A percentile compares a stretch with the other conserved stretches of the same genome.
phyloP scores from a whole-genome alignment of 2,797 vertebrate species.

The Tragelaphus eurycerus region DNA sequence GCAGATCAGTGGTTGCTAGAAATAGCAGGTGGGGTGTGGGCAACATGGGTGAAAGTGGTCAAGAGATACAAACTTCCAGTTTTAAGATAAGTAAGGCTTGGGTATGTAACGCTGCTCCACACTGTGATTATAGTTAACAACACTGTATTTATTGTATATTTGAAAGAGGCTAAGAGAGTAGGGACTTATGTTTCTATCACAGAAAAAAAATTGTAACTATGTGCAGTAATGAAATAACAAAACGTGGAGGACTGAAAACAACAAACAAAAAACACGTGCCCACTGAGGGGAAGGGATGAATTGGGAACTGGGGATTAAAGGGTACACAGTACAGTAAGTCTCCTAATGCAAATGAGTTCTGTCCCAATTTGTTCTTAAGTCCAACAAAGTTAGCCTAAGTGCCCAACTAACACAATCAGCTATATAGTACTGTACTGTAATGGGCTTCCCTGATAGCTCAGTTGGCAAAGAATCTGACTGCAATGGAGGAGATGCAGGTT shows the following conservation, averaged over 20 bases:
- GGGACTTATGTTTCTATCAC: background rate
- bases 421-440: background rate
- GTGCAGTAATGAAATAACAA: background rate
- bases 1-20: background rate
- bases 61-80: background rate
- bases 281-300: background rate
- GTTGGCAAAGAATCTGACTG: background rate
- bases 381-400: background rate
- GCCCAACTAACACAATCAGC: background rate
- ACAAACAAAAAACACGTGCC: background rate
- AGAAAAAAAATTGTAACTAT: background rate
- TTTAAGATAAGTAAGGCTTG: background rate
- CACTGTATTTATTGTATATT: background rate
- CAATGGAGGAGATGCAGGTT: background rate
- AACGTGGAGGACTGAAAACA: background rate
- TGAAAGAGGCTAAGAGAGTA: background rate
- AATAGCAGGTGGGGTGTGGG: background rate
- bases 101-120: accelerated
- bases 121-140: background rate
- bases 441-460: background rate
- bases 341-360: background rate
- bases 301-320: background rate
- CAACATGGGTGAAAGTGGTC: background rate
- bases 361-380: background rate
- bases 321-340: background rate